phyloP scores from a whole-genome alignment of 2,113 vertebrate genomes.

The Grus americana region DNA sequence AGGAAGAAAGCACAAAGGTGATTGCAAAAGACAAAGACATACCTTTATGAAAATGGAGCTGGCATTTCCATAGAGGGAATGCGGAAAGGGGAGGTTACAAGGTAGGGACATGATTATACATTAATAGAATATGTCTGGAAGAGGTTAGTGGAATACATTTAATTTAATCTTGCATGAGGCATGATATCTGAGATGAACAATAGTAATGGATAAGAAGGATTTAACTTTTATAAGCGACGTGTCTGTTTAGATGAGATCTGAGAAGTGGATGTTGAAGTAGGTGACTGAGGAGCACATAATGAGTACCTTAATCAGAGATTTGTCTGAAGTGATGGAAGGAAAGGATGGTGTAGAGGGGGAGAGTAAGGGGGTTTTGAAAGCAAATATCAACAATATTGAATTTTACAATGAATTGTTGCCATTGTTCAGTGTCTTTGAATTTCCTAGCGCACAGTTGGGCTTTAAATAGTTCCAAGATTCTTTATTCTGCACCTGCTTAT shows the following conservation, averaged over 20 bases:
- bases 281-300: not conserved
- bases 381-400: not conserved
- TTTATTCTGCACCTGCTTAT: not conserved
- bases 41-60: not conserved
- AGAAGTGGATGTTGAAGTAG: not conserved
- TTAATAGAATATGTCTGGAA: not conserved
- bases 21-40: not conserved
- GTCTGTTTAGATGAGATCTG: not conserved
- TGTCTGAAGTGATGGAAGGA: not conserved
- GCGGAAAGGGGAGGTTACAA: not conserved
- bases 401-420: not conserved
- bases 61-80: not conserved
- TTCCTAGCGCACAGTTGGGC: not conserved
- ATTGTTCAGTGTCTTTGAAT: not conserved
- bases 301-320: not conserved
- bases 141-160: not conserved
- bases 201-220: not conserved
- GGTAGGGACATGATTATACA: accelerated
- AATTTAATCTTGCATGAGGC: not conserved
- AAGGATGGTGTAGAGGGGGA: not conserved
- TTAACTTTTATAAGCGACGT: not conserved
- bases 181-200: not conserved
- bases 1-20: not conserved
- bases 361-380: not conserved
- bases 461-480: not conserved